Evolutionary conservation across 2,888 invertebrate genomes (phyloP), one percentile per base, ranked within the genome.

Genomic region (Notodonta dromedarius): DNA sequence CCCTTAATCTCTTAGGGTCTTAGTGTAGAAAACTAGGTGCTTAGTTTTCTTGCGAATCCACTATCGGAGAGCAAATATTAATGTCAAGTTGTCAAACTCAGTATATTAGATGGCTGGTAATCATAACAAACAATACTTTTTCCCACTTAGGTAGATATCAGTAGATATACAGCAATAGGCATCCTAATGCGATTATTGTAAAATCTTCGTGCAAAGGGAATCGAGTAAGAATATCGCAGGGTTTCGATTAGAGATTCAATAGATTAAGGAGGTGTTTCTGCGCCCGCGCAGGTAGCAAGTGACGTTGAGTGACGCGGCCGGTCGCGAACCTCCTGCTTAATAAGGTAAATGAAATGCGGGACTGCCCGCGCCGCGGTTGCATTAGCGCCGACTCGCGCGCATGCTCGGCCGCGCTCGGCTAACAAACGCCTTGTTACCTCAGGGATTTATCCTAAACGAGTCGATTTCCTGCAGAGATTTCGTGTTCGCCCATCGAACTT

Each of bases 291-390:
- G 66, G 70, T 63, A 62, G 58, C 68, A 74, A 74, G 77, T 84
- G 90, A 90, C 89, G 83, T 88, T 90, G 90, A 91, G 86, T 88
- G 90, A 90, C 89, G 86, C 83, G 84, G 74, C 84, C 86, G 79
- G 80, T 86, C 82, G 78, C 82, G 80, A 74, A 78, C 72, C 74
- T 71, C 69, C 75, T 64, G 80, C 88, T 89, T 85, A 88, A 90
- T 90, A 91, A 86, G 90, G 91, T 86, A 90, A 89, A 90, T 88
- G 88, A 89, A 89, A 87, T 87, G 88, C 87, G 85, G 79, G 73
- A 24, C 71, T 76, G 70, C 61, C 75, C 71, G 73, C 72, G 66
- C 66, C 67, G 69, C 73, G 65, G 77, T 84, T 85, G 80, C 87
- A 89, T 89, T 88, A 88, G 82, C 84, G 71, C 78, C 73, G 62